Percentiles rank a stretch among this genome's conserved stretches.
These are phyloP conservation scores for Syrphus vitripennis DNA, from an alignment of 2,888 invertebrate genomes.

Conservation along the genomic window DNA sequence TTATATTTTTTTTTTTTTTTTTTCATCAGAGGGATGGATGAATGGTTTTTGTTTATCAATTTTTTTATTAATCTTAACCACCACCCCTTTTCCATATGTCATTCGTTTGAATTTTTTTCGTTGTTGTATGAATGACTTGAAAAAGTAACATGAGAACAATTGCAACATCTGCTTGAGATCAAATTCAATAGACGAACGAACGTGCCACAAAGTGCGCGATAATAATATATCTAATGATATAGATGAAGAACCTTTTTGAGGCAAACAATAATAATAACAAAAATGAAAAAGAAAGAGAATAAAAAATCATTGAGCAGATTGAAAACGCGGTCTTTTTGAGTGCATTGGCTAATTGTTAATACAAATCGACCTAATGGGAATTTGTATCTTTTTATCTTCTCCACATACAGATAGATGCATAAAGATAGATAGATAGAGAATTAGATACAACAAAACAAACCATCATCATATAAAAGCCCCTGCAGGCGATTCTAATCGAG, in stretches of 20 bases:
- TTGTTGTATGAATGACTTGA: constrained; percentile 9
- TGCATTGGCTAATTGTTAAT: constrained; percentile 70
- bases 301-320: constrained; percentile 46
- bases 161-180: constrained; percentile 68
- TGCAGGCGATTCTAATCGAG: constrained; percentile 68
- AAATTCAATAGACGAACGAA: constrained; percentile 56
- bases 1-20: constrained; percentile 49
- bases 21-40: constrained; percentile 21
- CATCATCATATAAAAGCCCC: constrained; percentile 44
- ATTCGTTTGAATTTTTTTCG: constrained; percentile 2
- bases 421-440: not conserved
- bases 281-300: not conserved
- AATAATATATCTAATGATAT: constrained; percentile 1
- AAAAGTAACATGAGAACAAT: constrained; percentile 49
- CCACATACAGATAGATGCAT: not conserved
- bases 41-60: constrained; percentile 56
- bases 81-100: constrained; percentile 67
- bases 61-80: constrained; percentile 38
- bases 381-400: constrained; percentile 25
- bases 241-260: constrained; percentile 18
- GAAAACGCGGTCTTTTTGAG: constrained; percentile 64
- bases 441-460: not conserved
- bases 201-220: constrained; percentile 57
- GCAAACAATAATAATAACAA: not conserved
- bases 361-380: constrained; percentile 68